Conservation (phyloP, 2,888 invertebrate genomes). For the Meliscaeva auricollis region DNA sequence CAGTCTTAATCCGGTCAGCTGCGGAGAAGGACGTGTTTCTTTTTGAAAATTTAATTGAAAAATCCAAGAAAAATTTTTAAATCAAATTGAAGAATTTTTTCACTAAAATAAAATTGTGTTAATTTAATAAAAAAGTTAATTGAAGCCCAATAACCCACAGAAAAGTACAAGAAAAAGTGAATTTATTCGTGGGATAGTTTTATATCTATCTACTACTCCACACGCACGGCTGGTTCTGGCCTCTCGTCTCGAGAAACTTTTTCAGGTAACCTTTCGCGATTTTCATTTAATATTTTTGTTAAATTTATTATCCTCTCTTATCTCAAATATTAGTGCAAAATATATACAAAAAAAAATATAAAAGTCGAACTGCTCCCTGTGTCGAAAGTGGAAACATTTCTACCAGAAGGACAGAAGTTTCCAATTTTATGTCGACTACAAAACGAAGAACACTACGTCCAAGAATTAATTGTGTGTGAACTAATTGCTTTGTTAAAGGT, state of each 20-base stretch:
- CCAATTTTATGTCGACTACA: conserved; percentile 41
- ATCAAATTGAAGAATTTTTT: conserved; percentile 76
- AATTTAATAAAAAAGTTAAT: conserved; percentile 28
- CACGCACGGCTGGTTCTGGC: conserved; percentile 11
- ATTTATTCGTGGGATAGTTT: conserved; percentile 42
- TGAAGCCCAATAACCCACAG: neutral
- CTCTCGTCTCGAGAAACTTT: conserved; percentile 25
- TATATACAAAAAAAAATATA: conserved; percentile 21
- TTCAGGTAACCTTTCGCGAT: conserved; percentile 70
- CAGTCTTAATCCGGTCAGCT: conserved; percentile 87
- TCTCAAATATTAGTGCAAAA: conserved; percentile 53
- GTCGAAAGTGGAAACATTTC: conserved; percentile 48
- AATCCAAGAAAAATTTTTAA: conserved; percentile 66
- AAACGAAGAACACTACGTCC: conserved; percentile 17
- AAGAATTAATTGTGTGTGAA: conserved; percentile 46
- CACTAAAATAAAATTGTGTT: conserved; percentile 56
- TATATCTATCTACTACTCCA: conserved; percentile 15
- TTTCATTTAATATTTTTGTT: conserved; percentile 38
- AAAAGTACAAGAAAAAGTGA: conserved; percentile 41
- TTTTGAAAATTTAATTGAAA: conserved; percentile 34
- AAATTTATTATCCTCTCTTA: conserved; percentile 46
- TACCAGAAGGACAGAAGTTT: conserved; percentile 39
- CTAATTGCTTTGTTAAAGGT: conserved; percentile 60
- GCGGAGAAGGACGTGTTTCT: conserved; percentile 84
- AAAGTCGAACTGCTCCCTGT: conserved; percentile 39